Evolutionary conservation across 2,113 vertebrate species (phyloP), one percentile per base, ranked within the genome.

Genomic region (Alces alces): DNA sequence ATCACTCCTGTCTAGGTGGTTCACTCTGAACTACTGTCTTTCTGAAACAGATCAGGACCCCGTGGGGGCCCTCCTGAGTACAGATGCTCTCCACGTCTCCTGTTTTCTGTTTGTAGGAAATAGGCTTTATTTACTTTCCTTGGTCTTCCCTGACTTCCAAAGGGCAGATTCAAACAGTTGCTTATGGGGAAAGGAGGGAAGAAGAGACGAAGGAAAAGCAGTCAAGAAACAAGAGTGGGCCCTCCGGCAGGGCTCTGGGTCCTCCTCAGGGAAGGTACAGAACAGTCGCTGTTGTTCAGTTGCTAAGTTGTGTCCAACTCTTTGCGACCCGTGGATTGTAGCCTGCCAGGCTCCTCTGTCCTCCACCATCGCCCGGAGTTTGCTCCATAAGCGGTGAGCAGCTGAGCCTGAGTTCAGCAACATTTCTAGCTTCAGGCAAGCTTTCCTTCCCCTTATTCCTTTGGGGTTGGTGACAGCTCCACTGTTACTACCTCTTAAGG

Each of bases 231-330:
- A 50, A 64, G 17, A 80, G 45, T 50, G 28, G 10, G 33, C 16
- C 5, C 27, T 33, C 0, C 0, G 28, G 28, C 28, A 33, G 45
- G 2, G 28, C 3, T 50, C 78, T 21, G 7, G 17, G 21, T 52
- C 30, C 19, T 80, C 78, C 78, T 52, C 47, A 52, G 12, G 30
- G 45, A 79, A 79, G 43, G 30, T 17, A 79, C 76, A 30, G 5
- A 17, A 47, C n/a, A 6, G 66, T 23, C 23, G 66, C 2, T 36
- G n/a, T 23, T 39, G 66, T 70, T 70, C 19, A 23, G n/a, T 70
- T 39, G 36, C 66, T 73, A 39, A 73, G 3, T 25, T 73, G 36
- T 73, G n/a, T 39, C 10, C n/a, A 25, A 2, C n/a, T 70, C 66
- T 70, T 70, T 39, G 66, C 10, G 1, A 39, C 66, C n/a, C 5